Evolutionary conservation across 2,888 invertebrate genomes (phyloP).

Genomic region (Chironomus riparius): DNA sequence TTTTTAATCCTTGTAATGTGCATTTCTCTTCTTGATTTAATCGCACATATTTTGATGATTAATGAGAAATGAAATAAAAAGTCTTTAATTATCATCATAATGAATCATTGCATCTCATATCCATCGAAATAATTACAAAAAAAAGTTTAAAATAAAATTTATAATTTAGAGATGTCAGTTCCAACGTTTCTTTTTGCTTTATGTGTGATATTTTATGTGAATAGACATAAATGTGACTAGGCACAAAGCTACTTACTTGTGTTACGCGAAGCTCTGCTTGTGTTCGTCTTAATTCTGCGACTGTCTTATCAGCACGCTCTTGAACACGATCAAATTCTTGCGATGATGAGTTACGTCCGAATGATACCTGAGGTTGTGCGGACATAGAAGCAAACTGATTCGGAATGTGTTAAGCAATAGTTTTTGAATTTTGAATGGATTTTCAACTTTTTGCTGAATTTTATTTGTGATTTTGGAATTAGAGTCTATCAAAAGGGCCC

Average conservation of each 20-base stretch:
- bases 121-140: not conserved
- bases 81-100: not conserved
- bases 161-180: too few relatives aligned
- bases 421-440: too few relatives aligned
- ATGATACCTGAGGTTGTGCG: conserved; percentile 48
- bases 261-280: conserved; percentile 86
- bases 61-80: not conserved
- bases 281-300: conserved; percentile 75
- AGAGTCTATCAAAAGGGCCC: too few relatives aligned
- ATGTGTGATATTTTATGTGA: too few relatives aligned
- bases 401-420: too few relatives aligned
- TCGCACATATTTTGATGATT: not conserved
- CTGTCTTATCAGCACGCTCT: conserved; percentile 76
- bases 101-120: not conserved
- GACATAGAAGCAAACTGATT: not conserved
- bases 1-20: not conserved
- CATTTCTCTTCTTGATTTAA: not conserved
- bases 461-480: not conserved
- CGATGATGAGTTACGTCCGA: conserved; percentile 63
- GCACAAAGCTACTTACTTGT: conserved; percentile 46
- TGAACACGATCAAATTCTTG: conserved; percentile 75
- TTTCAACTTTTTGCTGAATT: not conserved
- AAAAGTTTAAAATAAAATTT: not conserved
- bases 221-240: too few relatives aligned
- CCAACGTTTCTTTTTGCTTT: not conserved